Percentiles rank a stretch among this genome's conserved stretches.
Evolutionary conservation across 2,113 vertebrate species (phyloP).

Genomic region (Calypte anna): DNA sequence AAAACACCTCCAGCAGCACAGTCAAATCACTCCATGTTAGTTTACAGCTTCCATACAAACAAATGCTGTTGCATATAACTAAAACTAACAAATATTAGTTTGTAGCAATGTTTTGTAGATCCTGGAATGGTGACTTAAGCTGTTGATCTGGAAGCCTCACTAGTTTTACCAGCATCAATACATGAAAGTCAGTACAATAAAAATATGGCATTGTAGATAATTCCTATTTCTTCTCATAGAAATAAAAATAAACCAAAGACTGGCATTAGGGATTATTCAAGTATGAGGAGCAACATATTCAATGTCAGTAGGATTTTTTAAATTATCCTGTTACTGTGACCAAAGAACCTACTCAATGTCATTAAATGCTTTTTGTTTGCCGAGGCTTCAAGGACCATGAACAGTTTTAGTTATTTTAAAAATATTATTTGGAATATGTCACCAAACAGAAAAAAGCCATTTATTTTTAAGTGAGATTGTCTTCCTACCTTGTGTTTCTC

Average conservation of each 20-base stretch:
- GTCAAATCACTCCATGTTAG: constrained; percentile 56
- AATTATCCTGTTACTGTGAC: neutral
- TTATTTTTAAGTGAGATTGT: neutral
- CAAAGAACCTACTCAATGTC: neutral
- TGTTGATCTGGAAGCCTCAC: constrained; percentile 54
- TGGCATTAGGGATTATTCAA: neutral
- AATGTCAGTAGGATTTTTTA: neutral
- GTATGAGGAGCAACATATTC: neutral
- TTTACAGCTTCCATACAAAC: constrained; percentile 25
- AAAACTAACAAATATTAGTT: constrained; percentile 54
- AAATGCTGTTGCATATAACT: constrained; percentile 63
- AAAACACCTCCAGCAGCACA: constrained; percentile 45
- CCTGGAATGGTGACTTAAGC: constrained; percentile 51
- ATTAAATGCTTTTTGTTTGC: neutral
- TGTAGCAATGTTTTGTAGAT: constrained; percentile 43
- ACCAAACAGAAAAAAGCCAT: neutral
- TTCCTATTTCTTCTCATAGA: neutral
- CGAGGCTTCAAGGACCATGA: neutral
- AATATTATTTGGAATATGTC: neutral
- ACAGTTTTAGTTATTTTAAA: neutral
- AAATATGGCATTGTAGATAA: neutral
- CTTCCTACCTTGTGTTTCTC: neutral
- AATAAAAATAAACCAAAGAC: neutral
- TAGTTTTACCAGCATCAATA: constrained; percentile 25
- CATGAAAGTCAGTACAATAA: neutral